Conservation (phyloP, 2,888 invertebrate genomes). For the Druceiella hillmani region DNA sequence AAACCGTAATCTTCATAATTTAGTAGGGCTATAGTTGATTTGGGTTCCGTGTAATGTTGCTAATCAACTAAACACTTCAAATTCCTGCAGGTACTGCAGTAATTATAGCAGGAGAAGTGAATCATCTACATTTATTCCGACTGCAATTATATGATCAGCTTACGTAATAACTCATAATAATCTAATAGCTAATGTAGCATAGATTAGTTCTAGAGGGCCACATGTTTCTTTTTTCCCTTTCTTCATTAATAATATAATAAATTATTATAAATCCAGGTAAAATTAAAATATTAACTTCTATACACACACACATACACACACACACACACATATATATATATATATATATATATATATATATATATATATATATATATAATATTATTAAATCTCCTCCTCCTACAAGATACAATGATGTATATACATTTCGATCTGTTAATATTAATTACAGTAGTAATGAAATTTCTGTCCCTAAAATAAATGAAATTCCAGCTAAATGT, state of each 20-base stretch:
- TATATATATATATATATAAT: no score
- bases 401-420: constrained; percentile 63
- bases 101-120: constrained; percentile 71
- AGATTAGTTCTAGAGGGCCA: constrained; percentile 67
- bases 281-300: constrained; percentile 73
- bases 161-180: constrained; percentile 68
- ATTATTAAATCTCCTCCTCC: no score
- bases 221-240: constrained; percentile 60
- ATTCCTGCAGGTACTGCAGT: constrained; percentile 73
- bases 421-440: constrained; percentile 63
- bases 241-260: constrained; percentile 59
- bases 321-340: no score
- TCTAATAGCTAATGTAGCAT: constrained; percentile 67
- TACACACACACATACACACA: constrained; percentile 76
- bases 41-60: constrained; percentile 54
- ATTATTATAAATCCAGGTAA: constrained; percentile 66
- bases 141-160: constrained; percentile 70
- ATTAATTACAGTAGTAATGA: constrained; percentile 63
- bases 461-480: constrained; percentile 64
- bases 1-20: constrained; percentile 59
- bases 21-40: constrained; percentile 42
- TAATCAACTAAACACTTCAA: constrained; percentile 67
- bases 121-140: constrained; percentile 72
- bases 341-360: no score
- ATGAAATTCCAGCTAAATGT: constrained; percentile 58